Evolutionary conservation across 2,797 vertebrate species (phyloP).

Genomic region (Hippopotamyrus pictus): DNA sequence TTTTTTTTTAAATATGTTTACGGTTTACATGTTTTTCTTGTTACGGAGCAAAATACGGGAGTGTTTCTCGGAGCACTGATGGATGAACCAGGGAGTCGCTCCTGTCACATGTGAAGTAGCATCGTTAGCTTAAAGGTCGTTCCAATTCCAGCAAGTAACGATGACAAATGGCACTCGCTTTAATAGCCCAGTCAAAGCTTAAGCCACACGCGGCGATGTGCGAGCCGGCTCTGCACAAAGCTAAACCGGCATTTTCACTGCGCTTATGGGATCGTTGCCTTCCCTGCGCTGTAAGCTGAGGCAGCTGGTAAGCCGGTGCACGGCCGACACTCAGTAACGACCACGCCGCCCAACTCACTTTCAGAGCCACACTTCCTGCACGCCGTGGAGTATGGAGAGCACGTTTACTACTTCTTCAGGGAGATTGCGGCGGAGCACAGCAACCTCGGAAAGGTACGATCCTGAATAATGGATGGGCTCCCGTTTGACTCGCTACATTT

Average conservation of each 20-base stretch:
- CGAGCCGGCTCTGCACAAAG: background rate
- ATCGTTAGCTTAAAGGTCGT: conserved; percentile 4
- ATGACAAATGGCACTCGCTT: background rate
- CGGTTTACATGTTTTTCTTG: background rate
- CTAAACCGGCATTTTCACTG: background rate
- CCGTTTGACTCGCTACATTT: background rate
- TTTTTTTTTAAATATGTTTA: background rate
- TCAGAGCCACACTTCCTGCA: conserved; percentile 97
- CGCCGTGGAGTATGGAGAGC: conserved; percentile 92
- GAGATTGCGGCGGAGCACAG: conserved; percentile 97
- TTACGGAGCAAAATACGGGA: background rate
- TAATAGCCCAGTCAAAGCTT: background rate
- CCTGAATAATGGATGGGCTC: background rate
- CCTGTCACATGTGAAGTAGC: background rate
- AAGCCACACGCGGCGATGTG: background rate
- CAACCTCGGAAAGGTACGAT: conserved; percentile 89
- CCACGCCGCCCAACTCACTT: background rate
- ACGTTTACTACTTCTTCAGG: conserved; percentile 97
- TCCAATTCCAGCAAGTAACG: background rate
- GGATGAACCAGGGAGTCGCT: background rate
- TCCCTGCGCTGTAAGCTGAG: background rate
- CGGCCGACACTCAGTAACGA: background rate
- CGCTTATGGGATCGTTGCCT: background rate
- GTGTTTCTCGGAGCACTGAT: background rate
- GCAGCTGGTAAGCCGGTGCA: background rate